Percentiles rank a stretch among this genome's conserved stretches.
These are phyloP conservation scores for Euura lappo DNA, from an alignment of 1,140 invertebrate genomes.

Conservation along the genomic window DNA sequence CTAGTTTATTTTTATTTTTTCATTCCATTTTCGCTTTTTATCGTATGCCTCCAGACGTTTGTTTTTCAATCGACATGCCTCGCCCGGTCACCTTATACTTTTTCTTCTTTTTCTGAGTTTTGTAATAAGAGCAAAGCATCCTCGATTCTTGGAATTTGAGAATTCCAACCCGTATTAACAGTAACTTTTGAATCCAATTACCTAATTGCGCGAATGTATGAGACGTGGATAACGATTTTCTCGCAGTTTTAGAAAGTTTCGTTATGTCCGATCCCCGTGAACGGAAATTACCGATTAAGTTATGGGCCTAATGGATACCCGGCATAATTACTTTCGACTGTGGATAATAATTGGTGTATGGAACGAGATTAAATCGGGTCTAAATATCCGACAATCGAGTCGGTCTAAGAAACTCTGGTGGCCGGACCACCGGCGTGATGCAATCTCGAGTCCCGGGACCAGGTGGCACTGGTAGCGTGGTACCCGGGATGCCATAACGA, in stretches of 20 bases:
- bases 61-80: background rate
- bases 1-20: background rate
- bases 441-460: background rate
- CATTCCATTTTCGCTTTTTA: background rate
- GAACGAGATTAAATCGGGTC: background rate
- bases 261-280: background rate
- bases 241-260: background rate
- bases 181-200: slow-evolving; percentile 2
- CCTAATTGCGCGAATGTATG: background rate
- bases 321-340: slow-evolving; percentile 1
- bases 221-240: background rate
- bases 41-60: background rate
- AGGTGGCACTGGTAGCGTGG: background rate
- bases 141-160: background rate
- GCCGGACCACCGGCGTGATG: background rate
- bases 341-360: background rate
- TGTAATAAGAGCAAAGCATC: background rate
- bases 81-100: background rate
- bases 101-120: background rate
- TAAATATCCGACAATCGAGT: too few relatives aligned
- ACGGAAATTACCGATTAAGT: background rate
- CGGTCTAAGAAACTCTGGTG: background rate
- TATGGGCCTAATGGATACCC: background rate
- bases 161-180: background rate
- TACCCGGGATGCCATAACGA: background rate